Conservation (phyloP, 92 coral and sea anemone genomes). For the Actinostola sp. region DNA sequence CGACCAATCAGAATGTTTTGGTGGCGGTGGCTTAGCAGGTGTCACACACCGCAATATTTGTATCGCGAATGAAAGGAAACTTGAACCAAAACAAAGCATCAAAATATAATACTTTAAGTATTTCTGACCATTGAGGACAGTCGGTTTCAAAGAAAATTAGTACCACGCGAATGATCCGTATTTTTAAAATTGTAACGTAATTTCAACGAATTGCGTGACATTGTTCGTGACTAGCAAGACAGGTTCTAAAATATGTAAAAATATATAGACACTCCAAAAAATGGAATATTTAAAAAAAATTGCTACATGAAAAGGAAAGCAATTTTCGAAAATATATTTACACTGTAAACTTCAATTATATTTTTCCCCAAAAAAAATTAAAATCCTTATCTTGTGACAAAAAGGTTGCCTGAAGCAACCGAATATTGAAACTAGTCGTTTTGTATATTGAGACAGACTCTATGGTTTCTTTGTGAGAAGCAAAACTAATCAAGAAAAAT, state of each 20-base stretch:
- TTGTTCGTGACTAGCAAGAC: too few relatives aligned
- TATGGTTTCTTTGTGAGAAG: too few relatives aligned
- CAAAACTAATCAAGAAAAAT: too few relatives aligned
- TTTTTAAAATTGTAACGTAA: not conserved
- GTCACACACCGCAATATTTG: slow-evolving; percentile 10
- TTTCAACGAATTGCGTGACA: not conserved
- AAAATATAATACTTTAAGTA: not conserved
- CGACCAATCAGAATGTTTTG: slow-evolving; percentile 43
- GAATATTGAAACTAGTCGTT: too few relatives aligned
- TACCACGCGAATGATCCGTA: not conserved
- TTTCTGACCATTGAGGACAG: not conserved
- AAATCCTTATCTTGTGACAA: too few relatives aligned
- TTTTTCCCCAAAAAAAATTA: too few relatives aligned
- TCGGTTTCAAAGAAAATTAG: not conserved
- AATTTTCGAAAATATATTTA: too few relatives aligned
- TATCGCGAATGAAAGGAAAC: not conserved
- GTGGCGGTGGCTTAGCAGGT: slow-evolving; percentile 17
- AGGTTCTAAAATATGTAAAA: not conserved
- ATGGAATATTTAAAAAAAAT: not conserved
- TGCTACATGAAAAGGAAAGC: too few relatives aligned
- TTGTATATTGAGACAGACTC: too few relatives aligned
- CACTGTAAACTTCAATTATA: too few relatives aligned
- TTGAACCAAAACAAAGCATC: not conserved
- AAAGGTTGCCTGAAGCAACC: too few relatives aligned
- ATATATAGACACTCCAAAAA: not conserved